These are phyloP conservation scores for Tylochromis polylepis DNA, from an alignment of 2,113 vertebrate species.

Conservation along the genomic window DNA sequence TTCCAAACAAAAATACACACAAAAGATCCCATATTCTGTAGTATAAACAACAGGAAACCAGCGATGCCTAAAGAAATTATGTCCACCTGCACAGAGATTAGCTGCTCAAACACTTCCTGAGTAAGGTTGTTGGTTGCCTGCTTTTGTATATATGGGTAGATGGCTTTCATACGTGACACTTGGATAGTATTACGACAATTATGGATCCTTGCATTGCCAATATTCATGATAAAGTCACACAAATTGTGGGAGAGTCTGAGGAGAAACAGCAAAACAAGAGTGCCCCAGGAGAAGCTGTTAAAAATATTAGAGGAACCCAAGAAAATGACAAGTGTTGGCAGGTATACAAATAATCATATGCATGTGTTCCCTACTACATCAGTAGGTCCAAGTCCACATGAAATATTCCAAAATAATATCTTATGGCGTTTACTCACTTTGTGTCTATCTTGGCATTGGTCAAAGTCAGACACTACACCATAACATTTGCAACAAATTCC, in stretches of 20 bases:
- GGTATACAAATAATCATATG: background rate
- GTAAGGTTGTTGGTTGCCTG: background rate
- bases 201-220: background rate
- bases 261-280: background rate
- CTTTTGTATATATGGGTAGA: background rate
- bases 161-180: background rate
- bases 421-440: background rate
- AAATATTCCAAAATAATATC: background rate
- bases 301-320: background rate
- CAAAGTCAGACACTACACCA: background rate
- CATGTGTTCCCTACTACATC: background rate
- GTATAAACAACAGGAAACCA: background rate
- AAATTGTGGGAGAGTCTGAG: background rate
- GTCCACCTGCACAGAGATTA: background rate
- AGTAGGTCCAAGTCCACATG: background rate
- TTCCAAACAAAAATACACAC: background rate
- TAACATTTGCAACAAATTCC: background rate
- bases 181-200: background rate
- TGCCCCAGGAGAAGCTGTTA: background rate
- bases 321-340: background rate
- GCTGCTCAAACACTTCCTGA: background rate
- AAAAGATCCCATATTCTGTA: background rate
- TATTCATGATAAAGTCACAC: background rate
- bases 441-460: rapidly evolving
- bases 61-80: rapidly evolving